Evolutionary conservation across 2,113 vertebrate species (phyloP), one percentile per base, ranked within the genome.

Genomic region (Vombatus ursinus): DNA sequence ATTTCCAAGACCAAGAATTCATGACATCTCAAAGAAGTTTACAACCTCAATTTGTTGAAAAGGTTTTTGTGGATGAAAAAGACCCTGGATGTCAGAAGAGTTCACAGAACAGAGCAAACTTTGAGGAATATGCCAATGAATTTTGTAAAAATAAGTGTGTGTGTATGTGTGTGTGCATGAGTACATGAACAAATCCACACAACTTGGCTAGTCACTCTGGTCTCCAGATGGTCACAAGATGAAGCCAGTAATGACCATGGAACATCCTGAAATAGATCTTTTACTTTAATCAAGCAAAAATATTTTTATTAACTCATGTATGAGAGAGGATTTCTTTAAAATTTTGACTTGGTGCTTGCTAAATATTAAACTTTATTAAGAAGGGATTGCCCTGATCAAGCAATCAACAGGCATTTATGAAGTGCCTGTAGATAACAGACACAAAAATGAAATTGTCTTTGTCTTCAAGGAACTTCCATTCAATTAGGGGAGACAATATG

Each of bases 111-210:
- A 91, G 31, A 97, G 28, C 1, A 93, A 84, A 51, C 49, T 53
- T 92, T 95, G 91, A 97, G 28, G 25, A 92, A 68, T 51, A 48
- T 94, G 68, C 52, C 96, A 97, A 3, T 89, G 92, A 94, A 93
- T 96, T 98, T 95, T 97, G 90, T 94, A 89, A 96, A 96, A 94
- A 95, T 95, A 91, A 96, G 96, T 97, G 68, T 96, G 54, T 97
- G 94, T 96, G 50, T 96, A 50, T 52, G 37, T 44, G 48, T 96
- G 28, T 61, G 8, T 28, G 54, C 10, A 12, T 68, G 14, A 68
- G 61, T 68, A 3, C 31, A 16, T 68, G 31, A 68, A 31, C 12
- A 5, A 68, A 97, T 96, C 96, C 94, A 52, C 95, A 96, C 61
- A 52, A 10, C 23, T 95, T 96, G 92, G 93, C 77, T 96, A 61